A percentile compares a stretch with the other conserved stretches of the same genome.
Evolutionary conservation across 2,797 vertebrate species (phyloP).

Genomic region (Spondyliosoma cantharus): DNA sequence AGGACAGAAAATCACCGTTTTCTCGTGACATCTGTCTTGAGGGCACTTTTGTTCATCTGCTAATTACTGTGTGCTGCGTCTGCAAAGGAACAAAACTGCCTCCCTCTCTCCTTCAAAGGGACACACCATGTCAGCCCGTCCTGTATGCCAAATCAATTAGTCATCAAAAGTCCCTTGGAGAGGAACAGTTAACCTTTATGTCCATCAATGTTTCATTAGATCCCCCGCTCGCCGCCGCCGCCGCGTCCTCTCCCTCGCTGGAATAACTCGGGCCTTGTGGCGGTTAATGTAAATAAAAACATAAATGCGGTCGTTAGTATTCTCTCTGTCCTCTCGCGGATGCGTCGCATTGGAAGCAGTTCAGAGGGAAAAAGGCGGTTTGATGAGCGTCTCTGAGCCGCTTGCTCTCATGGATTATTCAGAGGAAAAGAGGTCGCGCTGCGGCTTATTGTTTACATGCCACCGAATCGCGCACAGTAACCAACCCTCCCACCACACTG

Average conservation of each 20-base stretch:
- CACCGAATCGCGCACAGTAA: constrained; percentile 18
- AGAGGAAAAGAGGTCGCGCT: constrained; percentile 26
- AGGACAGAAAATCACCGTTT: constrained; percentile 44
- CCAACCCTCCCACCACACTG: not conserved
- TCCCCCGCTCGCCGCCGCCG: constrained; percentile 26
- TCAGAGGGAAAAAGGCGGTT: constrained; percentile 30
- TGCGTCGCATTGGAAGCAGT: constrained; percentile 30
- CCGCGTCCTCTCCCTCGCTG: constrained; percentile 4
- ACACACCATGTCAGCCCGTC: constrained; percentile 52
- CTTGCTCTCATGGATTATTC: constrained; percentile 68
- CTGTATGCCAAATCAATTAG: constrained; percentile 78
- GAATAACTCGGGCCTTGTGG: constrained; percentile 32
- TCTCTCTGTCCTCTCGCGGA: constrained; percentile 49
- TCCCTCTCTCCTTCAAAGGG: constrained; percentile 61
- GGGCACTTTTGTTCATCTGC: constrained; percentile 56
- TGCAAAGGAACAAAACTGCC: constrained; percentile 54
- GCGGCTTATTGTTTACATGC: constrained; percentile 51
- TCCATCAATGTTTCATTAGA: constrained; percentile 82
- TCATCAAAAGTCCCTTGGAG: constrained; percentile 73
- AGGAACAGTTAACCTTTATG: constrained; percentile 81
- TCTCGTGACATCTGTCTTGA: constrained; percentile 56
- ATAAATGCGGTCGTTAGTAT: constrained; percentile 64
- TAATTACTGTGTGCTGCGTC: constrained; percentile 67
- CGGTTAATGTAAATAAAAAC: constrained; percentile 65
- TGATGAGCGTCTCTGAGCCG: constrained; percentile 57